A percentile compares a stretch with the other conserved stretches of the same genome.
phyloP scores from a whole-genome alignment of 1,140 invertebrate genomes.

The Anastrepha obliqua region DNA sequence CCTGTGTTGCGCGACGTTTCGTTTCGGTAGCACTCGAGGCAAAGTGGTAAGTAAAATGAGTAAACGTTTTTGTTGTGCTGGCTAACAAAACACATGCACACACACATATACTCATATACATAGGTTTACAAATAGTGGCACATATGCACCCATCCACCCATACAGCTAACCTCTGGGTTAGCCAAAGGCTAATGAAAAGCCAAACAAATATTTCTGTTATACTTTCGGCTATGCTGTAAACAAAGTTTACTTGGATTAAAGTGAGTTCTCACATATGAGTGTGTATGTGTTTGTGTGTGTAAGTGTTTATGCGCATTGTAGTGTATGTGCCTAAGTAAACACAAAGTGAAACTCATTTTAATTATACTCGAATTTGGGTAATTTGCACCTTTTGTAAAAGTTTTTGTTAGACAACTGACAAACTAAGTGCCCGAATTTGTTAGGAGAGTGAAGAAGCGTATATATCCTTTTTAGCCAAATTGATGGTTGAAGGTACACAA shows the following conservation, averaged over 20 bases:
- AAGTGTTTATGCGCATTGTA: neutral
- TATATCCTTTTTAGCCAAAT: neutral
- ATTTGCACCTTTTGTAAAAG: neutral
- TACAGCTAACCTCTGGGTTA: neutral
- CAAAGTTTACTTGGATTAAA: neutral
- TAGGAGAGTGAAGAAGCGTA: neutral
- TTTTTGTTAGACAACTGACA: neutral
- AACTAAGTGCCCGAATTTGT: neutral
- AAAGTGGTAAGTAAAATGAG: slow-evolving; percentile 4
- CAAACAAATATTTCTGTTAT: slow-evolving; percentile 7
- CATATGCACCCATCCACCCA: neutral
- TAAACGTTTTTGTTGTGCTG: neutral
- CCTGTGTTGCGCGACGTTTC: neutral
- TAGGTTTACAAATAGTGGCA: neutral
- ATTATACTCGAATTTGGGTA: slow-evolving; percentile 8
- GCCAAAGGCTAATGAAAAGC: slow-evolving; percentile 22
- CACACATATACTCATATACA: no score
- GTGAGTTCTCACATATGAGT: neutral
- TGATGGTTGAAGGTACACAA: neutral
- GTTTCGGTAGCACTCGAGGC: neutral
- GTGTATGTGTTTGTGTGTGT: neutral
- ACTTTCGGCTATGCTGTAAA: neutral
- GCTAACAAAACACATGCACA: no score
- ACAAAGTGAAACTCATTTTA: slow-evolving; percentile 12
- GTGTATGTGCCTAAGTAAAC: neutral